Percentiles rank a stretch among this genome's conserved stretches.
These are phyloP conservation scores for Sander lucioperca DNA, from an alignment of 2,113 vertebrate genomes.

Conservation along the genomic window DNA sequence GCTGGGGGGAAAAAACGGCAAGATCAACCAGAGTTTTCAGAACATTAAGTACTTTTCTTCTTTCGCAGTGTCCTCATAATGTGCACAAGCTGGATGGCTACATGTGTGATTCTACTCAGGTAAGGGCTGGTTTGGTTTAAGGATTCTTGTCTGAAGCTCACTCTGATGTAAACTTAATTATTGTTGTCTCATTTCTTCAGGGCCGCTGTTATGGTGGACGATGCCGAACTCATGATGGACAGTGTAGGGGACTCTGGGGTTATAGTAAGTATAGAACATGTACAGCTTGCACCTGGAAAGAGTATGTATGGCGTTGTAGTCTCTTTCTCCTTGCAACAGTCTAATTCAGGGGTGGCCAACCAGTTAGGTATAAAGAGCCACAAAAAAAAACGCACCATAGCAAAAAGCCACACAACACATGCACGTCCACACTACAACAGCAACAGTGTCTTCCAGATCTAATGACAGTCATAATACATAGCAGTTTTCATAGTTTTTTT, in stretches of 20 bases:
- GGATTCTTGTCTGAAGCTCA: not conserved
- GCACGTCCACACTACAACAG: too few relatives aligned
- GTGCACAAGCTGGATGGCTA: slow-evolving; percentile 95
- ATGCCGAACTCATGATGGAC: slow-evolving; percentile 92
- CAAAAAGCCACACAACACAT: too few relatives aligned
- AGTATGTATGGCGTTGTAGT: not conserved
- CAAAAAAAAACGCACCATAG: too few relatives aligned
- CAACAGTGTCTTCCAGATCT: too few relatives aligned
- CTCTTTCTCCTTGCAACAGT: not conserved
- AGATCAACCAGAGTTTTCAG: not conserved
- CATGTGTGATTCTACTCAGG: slow-evolving; percentile 92
- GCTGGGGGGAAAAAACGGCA: too few relatives aligned
- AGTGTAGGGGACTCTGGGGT: slow-evolving; percentile 92
- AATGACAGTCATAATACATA: too few relatives aligned
- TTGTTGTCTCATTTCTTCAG: slow-evolving; percentile 68
- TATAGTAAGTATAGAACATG: slow-evolving; percentile 82
- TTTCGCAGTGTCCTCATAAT: slow-evolving; percentile 91
- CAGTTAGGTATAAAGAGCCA: too few relatives aligned
- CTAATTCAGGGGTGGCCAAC: too few relatives aligned
- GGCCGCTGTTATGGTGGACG: slow-evolving; percentile 93
- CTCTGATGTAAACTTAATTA: not conserved
- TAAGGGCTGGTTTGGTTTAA: slow-evolving; percentile 56
- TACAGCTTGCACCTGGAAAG: not conserved
- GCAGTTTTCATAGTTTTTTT: too few relatives aligned
- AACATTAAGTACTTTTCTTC: not conserved